phyloP scores from a whole-genome alignment of 2,888 invertebrate genomes.

The Parascotia fuliginaria region DNA sequence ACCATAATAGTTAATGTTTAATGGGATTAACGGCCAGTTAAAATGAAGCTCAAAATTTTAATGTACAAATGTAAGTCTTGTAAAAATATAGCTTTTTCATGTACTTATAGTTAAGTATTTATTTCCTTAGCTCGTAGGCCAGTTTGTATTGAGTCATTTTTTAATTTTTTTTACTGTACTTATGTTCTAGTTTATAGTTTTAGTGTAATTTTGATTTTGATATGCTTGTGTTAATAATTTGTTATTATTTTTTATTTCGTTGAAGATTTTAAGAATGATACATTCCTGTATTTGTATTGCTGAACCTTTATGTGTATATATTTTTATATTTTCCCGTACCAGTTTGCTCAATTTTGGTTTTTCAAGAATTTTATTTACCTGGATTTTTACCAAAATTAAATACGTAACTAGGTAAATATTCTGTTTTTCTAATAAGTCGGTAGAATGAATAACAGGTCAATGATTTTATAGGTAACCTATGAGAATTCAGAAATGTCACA shows the following conservation, averaged over 20 bases:
- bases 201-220: constrained; percentile 55
- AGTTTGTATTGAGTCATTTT: constrained; percentile 81
- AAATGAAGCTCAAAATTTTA: constrained; percentile 78
- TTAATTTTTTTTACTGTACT: constrained; percentile 33
- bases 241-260: constrained; percentile 75
- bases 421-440: constrained; percentile 2
- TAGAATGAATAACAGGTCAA: constrained; percentile 23
- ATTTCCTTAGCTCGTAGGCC: constrained; percentile 77
- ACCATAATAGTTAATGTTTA: constrained; percentile 64
- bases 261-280: constrained; percentile 70
- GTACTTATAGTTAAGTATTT: constrained; percentile 70
- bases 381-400: background rate
- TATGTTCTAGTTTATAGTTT: constrained; percentile 54
- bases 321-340: constrained; percentile 16
- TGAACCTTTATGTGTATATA: constrained; percentile 15
- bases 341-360: constrained; percentile 14
- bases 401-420: background rate
- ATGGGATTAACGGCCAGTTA: constrained; percentile 81
- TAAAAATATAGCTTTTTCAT: constrained; percentile 55
- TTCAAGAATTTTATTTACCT: background rate
- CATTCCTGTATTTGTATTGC: constrained; percentile 61
- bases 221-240: constrained; percentile 66
- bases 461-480: constrained; percentile 1
- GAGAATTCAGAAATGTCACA: constrained; percentile 11
- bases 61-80: constrained; percentile 76